These are phyloP conservation scores for Neodiprion lecontei DNA, from an alignment of 1,140 invertebrate species.

Conservation along the genomic window DNA sequence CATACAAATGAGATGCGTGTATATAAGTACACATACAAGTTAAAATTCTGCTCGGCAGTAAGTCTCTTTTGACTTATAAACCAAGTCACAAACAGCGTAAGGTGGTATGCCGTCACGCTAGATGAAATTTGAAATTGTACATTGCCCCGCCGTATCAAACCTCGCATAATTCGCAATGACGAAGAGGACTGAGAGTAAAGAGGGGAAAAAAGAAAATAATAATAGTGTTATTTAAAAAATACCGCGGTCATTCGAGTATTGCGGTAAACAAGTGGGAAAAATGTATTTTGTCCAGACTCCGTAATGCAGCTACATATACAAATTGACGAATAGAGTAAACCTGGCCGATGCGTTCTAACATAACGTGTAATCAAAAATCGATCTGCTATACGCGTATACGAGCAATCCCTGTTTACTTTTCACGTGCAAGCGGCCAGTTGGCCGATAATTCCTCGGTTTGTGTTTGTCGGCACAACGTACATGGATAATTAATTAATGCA, in stretches of 20 bases:
- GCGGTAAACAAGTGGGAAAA: background rate
- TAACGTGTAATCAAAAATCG: background rate
- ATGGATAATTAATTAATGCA: constrained; percentile 1
- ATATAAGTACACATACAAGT: background rate
- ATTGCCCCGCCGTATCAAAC: too few relatives aligned
- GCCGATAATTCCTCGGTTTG: background rate
- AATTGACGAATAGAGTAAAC: background rate
- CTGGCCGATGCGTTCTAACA: background rate
- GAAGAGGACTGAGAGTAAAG: too few relatives aligned
- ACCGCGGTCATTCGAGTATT: background rate
- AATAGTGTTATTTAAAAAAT: background rate
- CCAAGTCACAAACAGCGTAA: background rate
- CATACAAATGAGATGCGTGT: background rate
- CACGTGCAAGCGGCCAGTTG: background rate
- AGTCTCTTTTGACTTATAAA: background rate
- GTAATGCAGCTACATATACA: background rate
- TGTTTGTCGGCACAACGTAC: background rate
- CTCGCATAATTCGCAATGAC: too few relatives aligned
- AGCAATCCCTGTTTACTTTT: background rate
- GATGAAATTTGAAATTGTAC: too few relatives aligned
- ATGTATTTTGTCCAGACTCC: background rate
- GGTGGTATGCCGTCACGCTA: background rate
- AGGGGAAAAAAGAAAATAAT: background rate
- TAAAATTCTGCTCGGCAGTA: constrained; percentile 5
- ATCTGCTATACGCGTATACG: background rate